phyloP scores from a whole-genome alignment of 2,113 vertebrate genomes.

The Rhadina sibilatrix region DNA sequence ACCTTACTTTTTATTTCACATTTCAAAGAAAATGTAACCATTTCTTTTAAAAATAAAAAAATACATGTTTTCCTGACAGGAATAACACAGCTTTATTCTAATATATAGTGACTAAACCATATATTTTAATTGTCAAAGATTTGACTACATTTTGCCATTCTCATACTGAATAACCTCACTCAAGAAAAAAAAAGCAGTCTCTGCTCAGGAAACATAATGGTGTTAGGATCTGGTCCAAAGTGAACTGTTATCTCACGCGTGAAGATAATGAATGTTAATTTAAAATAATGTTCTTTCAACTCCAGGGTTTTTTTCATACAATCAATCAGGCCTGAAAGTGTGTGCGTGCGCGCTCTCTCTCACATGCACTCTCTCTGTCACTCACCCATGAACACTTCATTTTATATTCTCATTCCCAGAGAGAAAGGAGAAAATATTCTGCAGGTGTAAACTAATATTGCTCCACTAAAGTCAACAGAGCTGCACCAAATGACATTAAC shows the following conservation, averaged over 20 bases:
- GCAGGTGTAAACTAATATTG: conserved; percentile 19
- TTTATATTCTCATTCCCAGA: conserved; percentile 5
- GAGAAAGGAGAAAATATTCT: background rate
- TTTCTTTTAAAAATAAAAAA: background rate
- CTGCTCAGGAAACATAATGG: conserved; percentile 6
- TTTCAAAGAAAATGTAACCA: background rate
- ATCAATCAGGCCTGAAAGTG: conserved; percentile 53
- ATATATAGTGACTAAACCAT: background rate
- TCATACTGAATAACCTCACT: background rate
- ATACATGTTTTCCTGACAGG: background rate
- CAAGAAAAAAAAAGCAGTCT: conserved; percentile 22
- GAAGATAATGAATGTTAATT: conserved; percentile 61
- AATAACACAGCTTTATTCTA: background rate
- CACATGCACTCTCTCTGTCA: background rate
- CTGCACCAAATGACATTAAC: background rate
- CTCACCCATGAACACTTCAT: background rate
- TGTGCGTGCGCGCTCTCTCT: background rate
- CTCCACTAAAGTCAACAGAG: background rate
- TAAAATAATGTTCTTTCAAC: conserved; percentile 60
- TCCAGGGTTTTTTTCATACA: conserved; percentile 1
- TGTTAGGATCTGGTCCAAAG: conserved; percentile 48
- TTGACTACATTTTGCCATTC: conserved; percentile 11
- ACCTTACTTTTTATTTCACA: background rate
- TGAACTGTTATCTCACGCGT: conserved; percentile 45
- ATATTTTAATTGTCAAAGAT: conserved; percentile 9